These are phyloP conservation scores for Drosophila flavopinicola DNA, from an alignment of 2,888 invertebrate genomes.

Conservation along the genomic window DNA sequence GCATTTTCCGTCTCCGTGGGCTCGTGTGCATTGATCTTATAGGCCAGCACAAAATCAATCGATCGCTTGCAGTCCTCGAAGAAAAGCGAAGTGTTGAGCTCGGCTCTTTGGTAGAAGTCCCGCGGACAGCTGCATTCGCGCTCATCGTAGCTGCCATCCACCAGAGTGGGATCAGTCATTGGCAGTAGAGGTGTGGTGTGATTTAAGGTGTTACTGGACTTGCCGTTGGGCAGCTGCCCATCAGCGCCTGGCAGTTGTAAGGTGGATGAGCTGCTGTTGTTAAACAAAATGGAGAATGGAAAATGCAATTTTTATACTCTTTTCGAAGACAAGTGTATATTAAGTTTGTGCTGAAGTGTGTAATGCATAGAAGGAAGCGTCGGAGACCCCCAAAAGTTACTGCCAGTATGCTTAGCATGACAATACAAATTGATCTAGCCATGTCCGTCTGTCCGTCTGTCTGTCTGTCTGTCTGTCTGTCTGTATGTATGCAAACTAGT, in stretches of 20 bases:
- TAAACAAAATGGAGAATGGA: not conserved
- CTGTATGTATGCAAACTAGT: too few species aligned
- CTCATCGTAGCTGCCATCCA: constrained; percentile 62
- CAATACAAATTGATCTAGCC: too few species aligned
- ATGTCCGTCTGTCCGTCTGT: too few species aligned
- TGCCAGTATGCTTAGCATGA: too few species aligned
- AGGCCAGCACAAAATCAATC: constrained; percentile 92
- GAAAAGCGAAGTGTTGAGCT: constrained; percentile 85
- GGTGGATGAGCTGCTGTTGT: constrained; percentile 67
- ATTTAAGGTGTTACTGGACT: constrained; percentile 29
- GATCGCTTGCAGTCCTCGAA: constrained; percentile 90
- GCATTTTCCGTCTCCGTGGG: constrained; percentile 82
- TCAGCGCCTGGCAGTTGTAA: constrained; percentile 58
- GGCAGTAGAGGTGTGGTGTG: constrained; percentile 60
- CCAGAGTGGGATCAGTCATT: constrained; percentile 72
- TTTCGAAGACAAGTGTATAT: too few species aligned
- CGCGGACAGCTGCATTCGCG: constrained; percentile 72
- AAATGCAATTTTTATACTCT: too few species aligned
- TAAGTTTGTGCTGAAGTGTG: too few species aligned
- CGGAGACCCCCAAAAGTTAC: too few species aligned
- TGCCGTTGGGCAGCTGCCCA: constrained; percentile 55
- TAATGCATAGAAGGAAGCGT: too few species aligned
- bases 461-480: too few species aligned
- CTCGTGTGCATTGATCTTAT: constrained; percentile 87
- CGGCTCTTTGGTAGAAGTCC: constrained; percentile 67